These are phyloP conservation scores for Sebastes aleutianus DNA, from an alignment of 2,797 vertebrate genomes.

Conservation along the genomic window DNA sequence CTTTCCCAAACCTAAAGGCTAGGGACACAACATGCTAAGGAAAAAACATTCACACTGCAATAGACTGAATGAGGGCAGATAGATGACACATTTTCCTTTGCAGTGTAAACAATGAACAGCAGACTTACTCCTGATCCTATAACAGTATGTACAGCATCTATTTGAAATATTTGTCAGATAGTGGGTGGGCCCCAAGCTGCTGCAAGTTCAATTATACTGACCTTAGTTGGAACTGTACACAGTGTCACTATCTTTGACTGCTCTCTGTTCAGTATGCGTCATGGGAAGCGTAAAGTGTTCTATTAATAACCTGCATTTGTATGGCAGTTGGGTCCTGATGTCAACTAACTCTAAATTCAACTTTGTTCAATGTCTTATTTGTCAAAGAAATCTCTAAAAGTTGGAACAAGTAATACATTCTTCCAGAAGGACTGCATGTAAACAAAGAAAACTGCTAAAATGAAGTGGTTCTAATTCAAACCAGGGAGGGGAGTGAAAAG, in stretches of 20 bases:
- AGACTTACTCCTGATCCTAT: background rate
- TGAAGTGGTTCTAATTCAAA: background rate
- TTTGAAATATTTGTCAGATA: background rate
- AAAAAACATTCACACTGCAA: background rate
- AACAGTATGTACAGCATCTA: background rate
- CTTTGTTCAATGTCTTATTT: background rate
- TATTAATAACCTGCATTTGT: background rate
- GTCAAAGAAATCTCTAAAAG: background rate
- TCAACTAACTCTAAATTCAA: background rate
- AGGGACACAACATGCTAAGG: background rate
- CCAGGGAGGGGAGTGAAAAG: background rate
- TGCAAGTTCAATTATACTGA: constrained; percentile 5
- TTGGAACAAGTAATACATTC: background rate
- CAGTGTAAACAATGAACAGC: background rate
- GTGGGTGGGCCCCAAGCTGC: background rate
- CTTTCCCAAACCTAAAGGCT: background rate
- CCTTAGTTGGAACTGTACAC: background rate
- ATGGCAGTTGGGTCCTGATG: background rate
- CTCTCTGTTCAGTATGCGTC: background rate
- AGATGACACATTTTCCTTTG: background rate
- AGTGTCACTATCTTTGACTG: background rate
- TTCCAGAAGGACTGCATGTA: too few species aligned
- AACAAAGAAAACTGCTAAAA: background rate
- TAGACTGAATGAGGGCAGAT: background rate
- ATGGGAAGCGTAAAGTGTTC: background rate